Evolutionary conservation across 2,797 vertebrate genomes (phyloP), one percentile per base, ranked within the genome.

Genomic region (Chelidonichthys spinosus): DNA sequence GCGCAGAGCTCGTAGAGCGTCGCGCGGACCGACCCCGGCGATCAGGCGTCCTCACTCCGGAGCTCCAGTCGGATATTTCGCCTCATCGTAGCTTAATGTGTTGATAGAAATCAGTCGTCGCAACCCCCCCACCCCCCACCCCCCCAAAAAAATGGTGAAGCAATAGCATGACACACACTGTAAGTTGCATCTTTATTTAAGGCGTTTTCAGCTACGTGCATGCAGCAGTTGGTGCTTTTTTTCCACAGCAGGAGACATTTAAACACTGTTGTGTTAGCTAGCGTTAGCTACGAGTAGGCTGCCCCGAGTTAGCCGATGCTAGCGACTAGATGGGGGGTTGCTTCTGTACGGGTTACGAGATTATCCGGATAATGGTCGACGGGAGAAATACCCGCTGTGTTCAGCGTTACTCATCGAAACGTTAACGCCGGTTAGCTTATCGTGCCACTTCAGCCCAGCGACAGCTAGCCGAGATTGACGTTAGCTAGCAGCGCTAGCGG

Each of bases 71-170:
- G 63, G 82, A 64, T 49, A 53, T 37, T 49, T 80, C 54, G 59
- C 66, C 64, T 77, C 82, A 13, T 56, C 39, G 7, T 61, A 80
- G 82, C 85, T 54, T 43, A 25, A 65, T 78, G 87, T 83, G 81
- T 75, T 86, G 72, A 75, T 60, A 64, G 40, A 71, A 75, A 70
- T 60, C 75, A 72, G 53, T 63, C 58, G 53, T 78, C 83, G 79
- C 69, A 74, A 69, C 74, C 82, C 42, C 10, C 11, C 42, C 42
- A 2, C 42, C 42, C 6, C 40, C 50, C 49, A n/a, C 46, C 15
- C 11, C 5, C 6, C 42, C 4, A 9, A 90, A 87, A 54, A 63
- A 84, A 95, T 93, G 93, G 81, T 87, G 92, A 89, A 90, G 86
- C 92, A 91, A 64, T 93, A 93, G 89, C 87, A 90, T 69, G 74